phyloP scores from a whole-genome alignment of 2,888 invertebrate genomes.

The Dasysyrphus tricinctus region DNA sequence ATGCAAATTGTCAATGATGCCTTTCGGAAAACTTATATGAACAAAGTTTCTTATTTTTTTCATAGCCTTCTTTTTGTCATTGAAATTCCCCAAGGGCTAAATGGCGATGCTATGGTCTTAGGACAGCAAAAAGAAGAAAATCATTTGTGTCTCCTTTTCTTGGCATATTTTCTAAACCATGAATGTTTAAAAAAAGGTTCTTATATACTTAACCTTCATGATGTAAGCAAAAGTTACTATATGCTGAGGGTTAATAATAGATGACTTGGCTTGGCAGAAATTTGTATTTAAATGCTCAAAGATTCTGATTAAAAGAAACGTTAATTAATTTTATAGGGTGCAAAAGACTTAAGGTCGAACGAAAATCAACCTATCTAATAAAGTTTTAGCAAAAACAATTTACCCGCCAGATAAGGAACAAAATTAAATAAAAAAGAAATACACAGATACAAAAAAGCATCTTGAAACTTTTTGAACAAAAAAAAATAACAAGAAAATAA shows the following conservation, averaged over 20 bases:
- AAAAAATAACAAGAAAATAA: not conserved
- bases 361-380: not conserved
- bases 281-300: not conserved
- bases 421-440: not conserved
- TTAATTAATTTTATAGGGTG: not conserved
- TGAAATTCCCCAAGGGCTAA: conserved; percentile 17
- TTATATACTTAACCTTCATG: not conserved
- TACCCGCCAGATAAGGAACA: not conserved
- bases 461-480: not conserved
- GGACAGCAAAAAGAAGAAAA: not conserved
- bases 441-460: not conserved
- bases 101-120: not conserved
- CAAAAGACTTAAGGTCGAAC: not conserved
- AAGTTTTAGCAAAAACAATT: not conserved
- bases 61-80: conserved; percentile 12
- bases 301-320: not conserved
- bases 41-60: conserved; percentile 24
- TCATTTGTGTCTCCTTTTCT: not conserved
- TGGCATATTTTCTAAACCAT: conserved; percentile 5
- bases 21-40: conserved; percentile 38
- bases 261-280: conserved; percentile 6
- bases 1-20: conserved; percentile 40
- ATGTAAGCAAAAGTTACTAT: not conserved
- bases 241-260: not conserved
- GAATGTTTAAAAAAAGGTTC: conserved; percentile 6